These are phyloP conservation scores for Platyscapa corneri DNA, from an alignment of 1,140 invertebrate genomes.

Conservation along the genomic window DNA sequence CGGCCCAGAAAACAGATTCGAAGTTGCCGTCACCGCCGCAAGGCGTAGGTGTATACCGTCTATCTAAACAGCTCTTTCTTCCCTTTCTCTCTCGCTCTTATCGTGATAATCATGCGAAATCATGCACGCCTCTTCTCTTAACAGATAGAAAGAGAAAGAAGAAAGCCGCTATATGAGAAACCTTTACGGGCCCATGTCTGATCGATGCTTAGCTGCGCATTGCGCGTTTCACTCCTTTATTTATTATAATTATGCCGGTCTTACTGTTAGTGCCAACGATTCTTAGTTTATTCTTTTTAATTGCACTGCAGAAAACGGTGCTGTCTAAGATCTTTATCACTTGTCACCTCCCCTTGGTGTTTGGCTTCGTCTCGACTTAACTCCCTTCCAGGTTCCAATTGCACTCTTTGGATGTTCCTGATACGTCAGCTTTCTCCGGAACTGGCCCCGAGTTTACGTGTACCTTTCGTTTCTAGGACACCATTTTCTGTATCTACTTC, in stretches of 20 bases:
- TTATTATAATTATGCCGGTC: conserved; percentile 21
- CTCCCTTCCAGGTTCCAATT: background rate
- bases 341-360: background rate
- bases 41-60: conserved; percentile 16
- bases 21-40: conserved; percentile 17
- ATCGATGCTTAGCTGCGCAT: conserved; percentile 18
- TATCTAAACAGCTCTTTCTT: background rate
- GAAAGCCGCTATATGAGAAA: conserved; percentile 25
- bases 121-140: background rate
- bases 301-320: conserved; percentile 11
- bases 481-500: background rate
- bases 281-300: conserved; percentile 27
- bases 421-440: background rate
- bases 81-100: background rate
- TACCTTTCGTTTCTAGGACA: background rate
- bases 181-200: conserved; percentile 28
- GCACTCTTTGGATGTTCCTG: background rate
- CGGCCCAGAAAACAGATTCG: conserved; percentile 39
- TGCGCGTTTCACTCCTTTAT: conserved; percentile 22
- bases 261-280: conserved; percentile 29
- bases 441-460: background rate
- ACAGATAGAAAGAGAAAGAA: background rate
- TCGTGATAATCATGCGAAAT: background rate
- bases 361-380: background rate
- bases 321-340: conserved; percentile 23